A percentile compares a stretch with the other conserved stretches of the same genome.
These are phyloP conservation scores for Trichosurus vulpecula DNA, from an alignment of 2,797 vertebrate genomes.

Conservation along the genomic window DNA sequence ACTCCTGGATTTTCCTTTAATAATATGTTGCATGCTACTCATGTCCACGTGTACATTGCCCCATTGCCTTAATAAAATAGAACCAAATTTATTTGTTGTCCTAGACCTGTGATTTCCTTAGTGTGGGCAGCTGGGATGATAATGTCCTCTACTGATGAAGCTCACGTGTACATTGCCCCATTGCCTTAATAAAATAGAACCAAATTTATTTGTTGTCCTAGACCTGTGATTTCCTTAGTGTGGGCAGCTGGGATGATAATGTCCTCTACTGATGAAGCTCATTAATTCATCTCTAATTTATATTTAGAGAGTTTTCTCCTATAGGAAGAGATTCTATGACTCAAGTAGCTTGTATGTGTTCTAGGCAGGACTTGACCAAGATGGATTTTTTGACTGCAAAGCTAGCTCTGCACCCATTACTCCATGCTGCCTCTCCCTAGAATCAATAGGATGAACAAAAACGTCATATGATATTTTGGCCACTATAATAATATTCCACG, in stretches of 20 bases:
- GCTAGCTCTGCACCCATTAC: not conserved
- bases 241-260: not conserved
- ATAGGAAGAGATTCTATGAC: not conserved
- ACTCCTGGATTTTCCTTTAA: not conserved
- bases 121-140: not conserved
- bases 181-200: not conserved
- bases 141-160: not conserved
- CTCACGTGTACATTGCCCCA: not conserved
- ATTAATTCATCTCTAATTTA: not conserved
- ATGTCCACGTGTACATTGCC: not conserved
- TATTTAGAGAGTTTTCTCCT: not conserved
- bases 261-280: not conserved
- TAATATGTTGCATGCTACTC: not conserved
- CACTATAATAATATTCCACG: not conserved
- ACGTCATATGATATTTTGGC: not conserved
- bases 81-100: not conserved
- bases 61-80: not conserved
- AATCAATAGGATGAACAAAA: not conserved
- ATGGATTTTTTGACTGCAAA: not conserved
- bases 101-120: not conserved
- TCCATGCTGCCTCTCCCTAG: not conserved
- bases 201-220: not conserved
- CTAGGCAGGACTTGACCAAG: not conserved
- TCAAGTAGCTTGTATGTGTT: not conserved
- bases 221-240: not conserved